Percentiles rank a stretch among this genome's conserved stretches.
Evolutionary conservation across 1,140 invertebrate genomes (phyloP).

Genomic region (Eufriesea mexicana): DNA sequence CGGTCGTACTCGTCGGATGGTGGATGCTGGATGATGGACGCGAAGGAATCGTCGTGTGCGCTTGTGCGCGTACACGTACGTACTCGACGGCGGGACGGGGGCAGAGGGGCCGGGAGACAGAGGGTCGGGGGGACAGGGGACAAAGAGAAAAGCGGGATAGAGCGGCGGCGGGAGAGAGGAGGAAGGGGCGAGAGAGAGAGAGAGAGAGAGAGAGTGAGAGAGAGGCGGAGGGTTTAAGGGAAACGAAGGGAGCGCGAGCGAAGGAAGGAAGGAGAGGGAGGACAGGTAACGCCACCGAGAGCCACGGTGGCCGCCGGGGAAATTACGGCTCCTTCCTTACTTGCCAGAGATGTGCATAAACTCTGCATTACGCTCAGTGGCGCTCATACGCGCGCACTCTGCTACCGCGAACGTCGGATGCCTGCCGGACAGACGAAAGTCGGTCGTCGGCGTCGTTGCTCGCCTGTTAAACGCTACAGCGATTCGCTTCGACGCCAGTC

Average conservation of each 20-base stretch:
- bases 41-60: constrained; percentile 57
- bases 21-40: constrained; percentile 58
- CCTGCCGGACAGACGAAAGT: neutral
- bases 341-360: constrained; percentile 79
- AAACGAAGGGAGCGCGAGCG: constrained; percentile 58
- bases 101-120: constrained; percentile 43
- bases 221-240: constrained; percentile 42
- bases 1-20: constrained; percentile 65
- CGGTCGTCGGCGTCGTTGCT: neutral
- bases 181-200: constrained; percentile 12
- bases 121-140: constrained; percentile 18
- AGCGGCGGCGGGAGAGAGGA: constrained; percentile 3
- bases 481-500: neutral
- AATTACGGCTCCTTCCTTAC: constrained; percentile 80
- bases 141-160: neutral
- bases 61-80: constrained; percentile 1
- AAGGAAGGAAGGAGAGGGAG: constrained; percentile 64
- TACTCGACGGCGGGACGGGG: neutral
- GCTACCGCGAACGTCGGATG: neutral
- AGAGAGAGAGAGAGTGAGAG: constrained; percentile 30
- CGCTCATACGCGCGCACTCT: constrained; percentile 61
- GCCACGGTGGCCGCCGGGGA: constrained; percentile 79
- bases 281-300: constrained; percentile 78
- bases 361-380: constrained; percentile 78
- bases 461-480: constrained; percentile 1